A percentile compares a stretch with the other conserved stretches of the same genome.
Conservation (phyloP, 2,797 vertebrate species). For the Sparus aurata region DNA sequence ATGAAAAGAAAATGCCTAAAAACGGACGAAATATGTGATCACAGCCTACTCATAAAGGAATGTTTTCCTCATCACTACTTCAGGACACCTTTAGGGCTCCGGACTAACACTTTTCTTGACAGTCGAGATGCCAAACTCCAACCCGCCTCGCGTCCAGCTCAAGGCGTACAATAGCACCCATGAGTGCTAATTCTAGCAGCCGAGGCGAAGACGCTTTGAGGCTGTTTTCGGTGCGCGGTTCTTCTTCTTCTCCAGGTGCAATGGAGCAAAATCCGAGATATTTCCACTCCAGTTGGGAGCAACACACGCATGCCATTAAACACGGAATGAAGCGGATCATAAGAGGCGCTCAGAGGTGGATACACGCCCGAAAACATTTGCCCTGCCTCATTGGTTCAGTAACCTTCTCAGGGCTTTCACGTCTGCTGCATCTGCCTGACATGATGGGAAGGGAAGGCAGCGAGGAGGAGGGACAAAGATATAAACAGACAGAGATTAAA, state of each 20-base stretch:
- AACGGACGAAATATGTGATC: conserved; percentile 4
- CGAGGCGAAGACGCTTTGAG: conserved; percentile 16
- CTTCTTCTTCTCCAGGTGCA: conserved; percentile 50
- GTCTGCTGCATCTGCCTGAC: conserved; percentile 46
- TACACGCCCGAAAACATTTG: conserved; percentile 44
- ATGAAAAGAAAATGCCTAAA: conserved; percentile 11
- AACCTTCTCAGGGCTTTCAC: conserved; percentile 60
- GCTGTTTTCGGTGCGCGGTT: conserved; percentile 14
- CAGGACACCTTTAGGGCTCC: neutral
- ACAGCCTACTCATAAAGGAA: conserved; percentile 3
- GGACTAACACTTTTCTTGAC: conserved; percentile 11
- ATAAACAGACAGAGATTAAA: neutral
- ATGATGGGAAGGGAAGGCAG: conserved; percentile 29
- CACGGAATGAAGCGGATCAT: conserved; percentile 15
- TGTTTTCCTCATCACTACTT: conserved; percentile 9
- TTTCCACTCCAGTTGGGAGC: conserved; percentile 52
- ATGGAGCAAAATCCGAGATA: conserved; percentile 31
- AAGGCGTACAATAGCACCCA: conserved; percentile 1
- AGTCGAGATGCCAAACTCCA: conserved; percentile 11
- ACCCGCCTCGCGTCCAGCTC: conserved; percentile 9
- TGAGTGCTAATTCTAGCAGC: conserved; percentile 17
- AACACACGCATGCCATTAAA: conserved; percentile 26
- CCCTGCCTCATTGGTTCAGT: conserved; percentile 46
- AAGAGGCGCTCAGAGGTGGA: conserved; percentile 41
- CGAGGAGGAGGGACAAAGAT: conserved; percentile 11